Evolutionary conservation across 2,113 vertebrate genomes (phyloP).

Genomic region (Vimba vimba): DNA sequence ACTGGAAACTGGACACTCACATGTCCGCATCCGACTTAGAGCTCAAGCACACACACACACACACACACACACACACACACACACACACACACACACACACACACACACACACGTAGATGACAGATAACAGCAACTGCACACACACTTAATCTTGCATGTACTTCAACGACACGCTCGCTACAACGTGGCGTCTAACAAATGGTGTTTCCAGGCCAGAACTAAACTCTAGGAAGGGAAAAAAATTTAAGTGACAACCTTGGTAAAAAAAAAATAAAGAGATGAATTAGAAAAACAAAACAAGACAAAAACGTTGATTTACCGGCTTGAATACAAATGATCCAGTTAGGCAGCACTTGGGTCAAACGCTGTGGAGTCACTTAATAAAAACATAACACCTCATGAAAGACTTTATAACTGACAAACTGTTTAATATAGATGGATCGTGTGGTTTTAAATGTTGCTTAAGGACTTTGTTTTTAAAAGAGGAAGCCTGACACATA

Average conservation of each 20-base stretch:
- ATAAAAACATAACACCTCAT: constrained; percentile 43
- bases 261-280: constrained; percentile 12
- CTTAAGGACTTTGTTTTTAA: constrained; percentile 22
- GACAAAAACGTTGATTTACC: not conserved
- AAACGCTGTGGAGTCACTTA: constrained; percentile 24
- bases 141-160: constrained; percentile 39
- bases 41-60: constrained; percentile 32
- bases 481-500: constrained; percentile 16
- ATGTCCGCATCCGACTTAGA: constrained; percentile 51
- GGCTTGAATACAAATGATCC: constrained; percentile 4
- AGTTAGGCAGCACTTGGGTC: constrained; percentile 17
- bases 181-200: constrained; percentile 18
- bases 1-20: constrained; percentile 59
- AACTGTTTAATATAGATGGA: constrained; percentile 39
- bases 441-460: constrained; percentile 31
- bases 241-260: not conserved
- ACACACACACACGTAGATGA: constrained; percentile 45
- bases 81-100: constrained; percentile 38
- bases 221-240: not conserved
- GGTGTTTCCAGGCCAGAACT: not conserved
- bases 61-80: constrained; percentile 39
- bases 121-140: constrained; percentile 49
- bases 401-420: constrained; percentile 33
- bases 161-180: constrained; percentile 7
- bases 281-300: constrained; percentile 29